These are phyloP conservation scores for Hyposmocoma kahamanoa DNA, from an alignment of 1,140 invertebrate species.

Conservation along the genomic window DNA sequence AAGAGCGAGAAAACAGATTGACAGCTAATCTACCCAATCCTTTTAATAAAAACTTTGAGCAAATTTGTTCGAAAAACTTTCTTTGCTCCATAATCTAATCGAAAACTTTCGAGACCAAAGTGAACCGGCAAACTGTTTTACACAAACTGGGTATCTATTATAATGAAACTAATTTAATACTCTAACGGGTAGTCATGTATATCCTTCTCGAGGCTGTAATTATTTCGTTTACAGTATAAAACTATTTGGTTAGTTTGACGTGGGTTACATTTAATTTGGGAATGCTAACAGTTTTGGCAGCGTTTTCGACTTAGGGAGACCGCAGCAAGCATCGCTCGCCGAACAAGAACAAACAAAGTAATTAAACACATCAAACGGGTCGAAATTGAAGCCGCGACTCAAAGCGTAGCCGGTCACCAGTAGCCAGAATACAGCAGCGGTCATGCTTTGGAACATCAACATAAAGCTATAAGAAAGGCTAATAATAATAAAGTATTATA, in stretches of 20 bases:
- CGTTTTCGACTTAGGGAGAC: conserved; percentile 63
- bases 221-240: conserved; percentile 56
- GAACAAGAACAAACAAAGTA: conserved; percentile 71
- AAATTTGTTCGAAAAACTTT: too few relatives aligned
- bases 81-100: too few relatives aligned
- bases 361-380: conserved; percentile 71
- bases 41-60: too few relatives aligned
- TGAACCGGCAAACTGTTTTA: background rate
- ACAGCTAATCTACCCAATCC: too few relatives aligned
- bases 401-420: too few relatives aligned
- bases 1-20: too few relatives aligned
- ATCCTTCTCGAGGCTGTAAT: conserved; percentile 30
- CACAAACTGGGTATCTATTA: background rate
- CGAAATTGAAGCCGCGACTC: conserved; percentile 55
- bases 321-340: conserved; percentile 51
- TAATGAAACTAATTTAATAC: conserved; percentile 2
- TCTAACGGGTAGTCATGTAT: background rate
- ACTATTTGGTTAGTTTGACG: conserved; percentile 63
- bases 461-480: too few relatives aligned
- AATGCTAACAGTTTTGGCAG: conserved; percentile 60
- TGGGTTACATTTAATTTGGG: conserved; percentile 67
- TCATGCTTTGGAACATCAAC: too few relatives aligned
- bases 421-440: too few relatives aligned
- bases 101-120: background rate
- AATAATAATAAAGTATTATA: too few relatives aligned